phyloP scores from a whole-genome alignment of 37 sponge, comb jelly and placozoan species.

The Chondrilla cf. caribensis region DNA sequence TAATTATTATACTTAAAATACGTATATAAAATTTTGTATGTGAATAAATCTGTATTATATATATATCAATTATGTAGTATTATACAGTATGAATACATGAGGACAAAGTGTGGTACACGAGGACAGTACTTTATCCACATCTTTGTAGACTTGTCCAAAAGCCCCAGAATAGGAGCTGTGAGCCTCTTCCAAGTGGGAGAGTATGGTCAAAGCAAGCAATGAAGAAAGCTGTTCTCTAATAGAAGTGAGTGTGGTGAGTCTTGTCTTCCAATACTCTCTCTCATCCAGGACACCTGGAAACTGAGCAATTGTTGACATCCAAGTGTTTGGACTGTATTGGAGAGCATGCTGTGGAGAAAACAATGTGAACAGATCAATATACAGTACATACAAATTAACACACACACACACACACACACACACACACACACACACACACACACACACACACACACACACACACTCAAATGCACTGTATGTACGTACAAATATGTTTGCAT shows the following conservation, averaged over 20 bases:
- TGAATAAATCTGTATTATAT: background rate
- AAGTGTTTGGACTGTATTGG: constrained; percentile 49
- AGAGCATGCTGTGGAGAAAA: constrained; percentile 45
- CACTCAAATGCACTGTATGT: too few species aligned
- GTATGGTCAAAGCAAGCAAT: constrained; percentile 58
- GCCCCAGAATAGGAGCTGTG: constrained; percentile 69
- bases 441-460: too few species aligned
- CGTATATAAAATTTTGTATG: too few species aligned
- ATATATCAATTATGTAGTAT: background rate
- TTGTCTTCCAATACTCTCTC: constrained; percentile 68
- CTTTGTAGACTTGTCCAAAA: constrained; percentile 65
- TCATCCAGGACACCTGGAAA: constrained; percentile 78
- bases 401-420: too few species aligned
- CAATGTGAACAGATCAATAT: background rate
- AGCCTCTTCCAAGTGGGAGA: constrained; percentile 59
- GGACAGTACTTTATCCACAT: constrained; percentile 60
- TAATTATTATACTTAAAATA: too few species aligned
- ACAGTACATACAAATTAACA: background rate
- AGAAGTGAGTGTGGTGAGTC: constrained; percentile 46
- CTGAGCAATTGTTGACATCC: constrained; percentile 26
- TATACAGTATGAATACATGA: background rate
- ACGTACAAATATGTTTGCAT: too few species aligned
- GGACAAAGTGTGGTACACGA: too few species aligned
- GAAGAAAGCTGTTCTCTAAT: constrained; percentile 69
- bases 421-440: too few species aligned